Conservation (phyloP, 2,797 vertebrate genomes). For the Alectoris magna region DNA sequence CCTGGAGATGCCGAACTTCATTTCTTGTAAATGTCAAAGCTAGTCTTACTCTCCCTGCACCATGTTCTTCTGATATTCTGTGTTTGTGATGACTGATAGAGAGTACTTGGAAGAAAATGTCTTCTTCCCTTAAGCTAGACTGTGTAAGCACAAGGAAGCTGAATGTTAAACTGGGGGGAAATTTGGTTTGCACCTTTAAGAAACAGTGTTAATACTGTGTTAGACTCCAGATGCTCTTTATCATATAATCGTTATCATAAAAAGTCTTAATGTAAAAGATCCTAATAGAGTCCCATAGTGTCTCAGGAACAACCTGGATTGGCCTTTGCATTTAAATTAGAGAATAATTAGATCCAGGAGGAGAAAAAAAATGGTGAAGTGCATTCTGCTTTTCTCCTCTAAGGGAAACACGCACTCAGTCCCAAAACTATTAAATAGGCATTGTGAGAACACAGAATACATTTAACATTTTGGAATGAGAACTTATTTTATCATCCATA, state of each 20-base stretch:
- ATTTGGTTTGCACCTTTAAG: constrained; percentile 62
- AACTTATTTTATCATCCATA: constrained; percentile 1
- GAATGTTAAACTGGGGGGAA: constrained; percentile 31
- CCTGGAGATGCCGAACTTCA: background rate
- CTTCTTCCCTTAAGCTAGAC: background rate
- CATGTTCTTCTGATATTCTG: background rate
- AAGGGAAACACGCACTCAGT: constrained; percentile 11
- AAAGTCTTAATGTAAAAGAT: constrained; percentile 75
- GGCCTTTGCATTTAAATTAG: constrained; percentile 80
- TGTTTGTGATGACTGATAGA: background rate
- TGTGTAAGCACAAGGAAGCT: background rate
- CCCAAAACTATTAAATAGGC: constrained; percentile 52
- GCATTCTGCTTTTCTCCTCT: constrained; percentile 55
- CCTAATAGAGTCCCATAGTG: constrained; percentile 65
- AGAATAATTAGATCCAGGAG: constrained; percentile 76
- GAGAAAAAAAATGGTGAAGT: constrained; percentile 36
- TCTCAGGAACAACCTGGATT: constrained; percentile 69
- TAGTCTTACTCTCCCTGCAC: accelerated
- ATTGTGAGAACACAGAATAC: constrained; percentile 47
- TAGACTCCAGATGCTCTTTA: constrained; percentile 80
- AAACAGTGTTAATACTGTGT: constrained; percentile 67
- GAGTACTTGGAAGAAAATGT: background rate
- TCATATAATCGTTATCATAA: constrained; percentile 79
- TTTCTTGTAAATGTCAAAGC: background rate
- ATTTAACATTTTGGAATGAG: constrained; percentile 13